phyloP scores from a whole-genome alignment of 2,888 invertebrate species.

The Acronicta alni region DNA sequence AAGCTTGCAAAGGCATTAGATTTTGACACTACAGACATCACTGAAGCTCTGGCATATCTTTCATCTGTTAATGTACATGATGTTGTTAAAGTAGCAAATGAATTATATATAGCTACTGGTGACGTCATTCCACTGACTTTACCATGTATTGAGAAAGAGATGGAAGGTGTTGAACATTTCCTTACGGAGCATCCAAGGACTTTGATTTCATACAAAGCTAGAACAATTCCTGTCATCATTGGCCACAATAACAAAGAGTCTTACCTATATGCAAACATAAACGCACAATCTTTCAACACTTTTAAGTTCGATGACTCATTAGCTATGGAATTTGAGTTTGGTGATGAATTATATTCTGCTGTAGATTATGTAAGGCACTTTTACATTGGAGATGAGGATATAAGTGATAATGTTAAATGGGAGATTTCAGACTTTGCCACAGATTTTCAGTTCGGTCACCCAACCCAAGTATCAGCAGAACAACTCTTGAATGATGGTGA shows the following conservation, averaged over 20 bases:
- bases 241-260: constrained; percentile 33
- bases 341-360: constrained; percentile 14
- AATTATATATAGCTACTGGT: constrained; percentile 7
- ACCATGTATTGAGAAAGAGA: constrained; percentile 31
- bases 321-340: constrained; percentile 21
- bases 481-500: constrained; percentile 20
- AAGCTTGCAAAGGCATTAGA: constrained; percentile 23
- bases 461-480: constrained; percentile 24
- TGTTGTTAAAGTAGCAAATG: constrained; percentile 8
- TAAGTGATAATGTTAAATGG: constrained; percentile 10
- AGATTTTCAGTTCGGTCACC: constrained; percentile 27
- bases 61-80: constrained; percentile 21
- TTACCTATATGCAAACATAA: background rate
- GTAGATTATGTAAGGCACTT: constrained; percentile 18
- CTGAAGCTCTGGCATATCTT: constrained; percentile 30
- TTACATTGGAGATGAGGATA: constrained; percentile 37
- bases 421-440: constrained; percentile 17
- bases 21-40: constrained; percentile 27
- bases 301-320: constrained; percentile 10
- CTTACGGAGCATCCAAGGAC: constrained; percentile 30
- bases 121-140: background rate
- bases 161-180: constrained; percentile 35
- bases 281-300: background rate
- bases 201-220: constrained; percentile 19
- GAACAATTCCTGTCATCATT: constrained; percentile 24